Percentiles rank a stretch among this genome's conserved stretches.
These are phyloP conservation scores for Tethea ocularis DNA, from an alignment of 2,888 invertebrate species.

Conservation along the genomic window DNA sequence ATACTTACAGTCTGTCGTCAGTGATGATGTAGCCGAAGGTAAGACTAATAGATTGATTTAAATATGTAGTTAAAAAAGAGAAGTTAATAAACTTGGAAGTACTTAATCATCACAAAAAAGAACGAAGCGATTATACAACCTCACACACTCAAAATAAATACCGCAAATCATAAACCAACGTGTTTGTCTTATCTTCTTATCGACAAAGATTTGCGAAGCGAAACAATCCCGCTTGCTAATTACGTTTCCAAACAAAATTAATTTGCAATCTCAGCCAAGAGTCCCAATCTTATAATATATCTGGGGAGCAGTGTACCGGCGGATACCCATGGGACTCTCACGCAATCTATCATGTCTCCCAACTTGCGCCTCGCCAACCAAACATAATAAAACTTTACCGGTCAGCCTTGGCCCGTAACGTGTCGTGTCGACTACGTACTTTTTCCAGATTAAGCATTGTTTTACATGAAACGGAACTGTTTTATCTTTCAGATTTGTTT, in stretches of 20 bases:
- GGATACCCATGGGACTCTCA: neutral
- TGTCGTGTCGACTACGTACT: neutral
- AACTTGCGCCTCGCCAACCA: constrained; percentile 10
- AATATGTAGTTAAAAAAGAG: no score
- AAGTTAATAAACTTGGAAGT: no score
- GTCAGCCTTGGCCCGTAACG: neutral
- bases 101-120: no score
- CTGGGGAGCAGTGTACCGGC: neutral
- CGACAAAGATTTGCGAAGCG: neutral
- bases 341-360: constrained; percentile 12
- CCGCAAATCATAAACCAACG: no score
- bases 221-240: neutral
- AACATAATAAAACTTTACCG: neutral
- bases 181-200: neutral
- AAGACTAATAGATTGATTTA: no score
- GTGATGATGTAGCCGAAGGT: no score
- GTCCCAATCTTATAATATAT: neutral
- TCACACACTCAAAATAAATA: no score
- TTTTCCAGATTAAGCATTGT: neutral
- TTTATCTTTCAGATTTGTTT: no score
- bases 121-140: no score
- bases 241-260: neutral
- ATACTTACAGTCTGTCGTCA: no score
- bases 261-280: neutral
- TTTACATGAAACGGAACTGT: neutral